Base-by-base conservation (phyloP, 2,113 vertebrate genomes). In the Nibea coibor region DNA sequence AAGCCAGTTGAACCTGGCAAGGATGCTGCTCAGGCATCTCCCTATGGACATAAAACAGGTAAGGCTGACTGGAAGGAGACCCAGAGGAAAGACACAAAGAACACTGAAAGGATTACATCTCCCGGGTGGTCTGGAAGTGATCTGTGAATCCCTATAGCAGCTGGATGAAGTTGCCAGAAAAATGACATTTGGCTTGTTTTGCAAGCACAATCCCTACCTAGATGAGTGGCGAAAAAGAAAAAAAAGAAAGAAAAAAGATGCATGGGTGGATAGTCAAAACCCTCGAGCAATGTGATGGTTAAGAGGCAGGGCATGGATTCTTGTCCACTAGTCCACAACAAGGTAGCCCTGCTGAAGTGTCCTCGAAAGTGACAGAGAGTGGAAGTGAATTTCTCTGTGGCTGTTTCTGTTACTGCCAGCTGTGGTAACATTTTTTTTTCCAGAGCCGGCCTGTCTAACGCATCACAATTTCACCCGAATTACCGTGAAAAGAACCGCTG, bases 1-100 rank as follows among this genome's bases (percentile, higher is more conserved):
- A 66, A 86, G 85, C 62, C 71, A 39, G 79, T 71, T 81, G 67
- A 85, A 87, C 71, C 76, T 72, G 79, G 58, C 76, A 71, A 74
- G 58, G 57, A 78, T 66, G 72, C 61, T 43, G 75, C 68, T 81
- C 77, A 59, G 65, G 66, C 15, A 1, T 69, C 75, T 86, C 73
- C 81, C 79, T 48, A 28, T 67, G 66, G 79, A 83, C 79, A 73
- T 58, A 63, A 74, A 82, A 53, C 47, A 83, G 72, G 80, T 82
- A 39, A 86, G 68, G 39, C 28, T 71, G 48, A 35, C 50, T 80
- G 53, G 69, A 69, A 82, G 39, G 59, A 62, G n/a, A 85, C 51
- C 64, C 31, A 19, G 22, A 80, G 69, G 62, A 83, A 61, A 79
- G 48, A 69, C 28, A 10, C 63, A 58, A 42, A 72, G 20, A 86